Conservation (phyloP, 2,113 vertebrate genomes). For the Heterotis niloticus region DNA sequence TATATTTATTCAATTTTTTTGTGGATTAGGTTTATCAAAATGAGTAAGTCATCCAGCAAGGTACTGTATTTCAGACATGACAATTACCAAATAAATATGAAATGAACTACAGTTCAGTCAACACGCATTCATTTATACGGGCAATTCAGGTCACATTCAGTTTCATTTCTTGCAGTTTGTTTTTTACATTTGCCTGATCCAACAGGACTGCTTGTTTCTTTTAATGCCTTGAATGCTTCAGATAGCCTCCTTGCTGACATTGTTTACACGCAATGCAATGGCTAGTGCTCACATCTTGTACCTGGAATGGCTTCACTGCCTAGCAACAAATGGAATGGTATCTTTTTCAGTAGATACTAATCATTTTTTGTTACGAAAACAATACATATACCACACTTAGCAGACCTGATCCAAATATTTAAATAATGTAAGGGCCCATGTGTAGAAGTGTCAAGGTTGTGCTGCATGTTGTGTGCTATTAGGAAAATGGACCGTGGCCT, state of each 20-base stretch:
- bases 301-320: not conserved
- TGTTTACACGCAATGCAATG: not conserved
- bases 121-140: not conserved
- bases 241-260: conserved; percentile 13
- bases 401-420: no score
- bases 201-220: not conserved
- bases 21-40: conserved; percentile 1
- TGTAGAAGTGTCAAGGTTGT: not conserved
- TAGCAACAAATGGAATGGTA: conserved; percentile 8
- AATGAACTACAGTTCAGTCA: not conserved
- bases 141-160: not conserved
- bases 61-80: not conserved
- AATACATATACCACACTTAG: not conserved
- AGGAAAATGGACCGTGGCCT: no score
- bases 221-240: not conserved
- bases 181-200: not conserved
- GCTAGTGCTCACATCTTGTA: not conserved
- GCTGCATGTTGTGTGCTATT: not conserved
- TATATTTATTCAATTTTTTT: no score
- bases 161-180: not conserved
- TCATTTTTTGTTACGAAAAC: not conserved
- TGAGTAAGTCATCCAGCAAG: not conserved
- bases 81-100: not conserved
- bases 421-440: no score
- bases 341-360: not conserved